A percentile compares a stretch with the other conserved stretches of the same genome.
These are phyloP conservation scores for Megamerina dolium DNA, from an alignment of 2,888 invertebrate species.

Conservation along the genomic window DNA sequence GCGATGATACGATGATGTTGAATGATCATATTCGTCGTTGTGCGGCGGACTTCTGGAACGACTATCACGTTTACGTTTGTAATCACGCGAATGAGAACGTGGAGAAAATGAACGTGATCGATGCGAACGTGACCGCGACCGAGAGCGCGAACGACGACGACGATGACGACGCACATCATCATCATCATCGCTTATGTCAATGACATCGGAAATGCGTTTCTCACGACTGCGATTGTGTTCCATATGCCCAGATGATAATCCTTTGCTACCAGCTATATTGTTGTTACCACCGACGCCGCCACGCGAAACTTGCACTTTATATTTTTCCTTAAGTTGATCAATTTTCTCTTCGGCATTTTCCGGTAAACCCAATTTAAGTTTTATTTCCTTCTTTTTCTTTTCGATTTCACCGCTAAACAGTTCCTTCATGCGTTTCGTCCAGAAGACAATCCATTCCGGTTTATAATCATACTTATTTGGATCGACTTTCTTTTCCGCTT, in stretches of 20 bases:
- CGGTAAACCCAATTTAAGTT: conserved; percentile 55
- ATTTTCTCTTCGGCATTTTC: conserved; percentile 49
- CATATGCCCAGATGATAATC: no score
- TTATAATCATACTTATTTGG: conserved; percentile 78
- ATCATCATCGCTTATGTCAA: conserved; percentile 47
- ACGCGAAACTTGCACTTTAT: conserved; percentile 34
- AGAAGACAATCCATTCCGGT: conserved; percentile 81
- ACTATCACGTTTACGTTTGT: conserved; percentile 15
- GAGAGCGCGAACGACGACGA: conserved; percentile 16
- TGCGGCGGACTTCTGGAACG: conserved; percentile 17
- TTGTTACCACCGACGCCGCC: conserved; percentile 1
- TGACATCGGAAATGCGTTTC: conserved; percentile 25
- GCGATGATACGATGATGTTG: conserved; percentile 15
- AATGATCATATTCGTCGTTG: conserved; percentile 4
- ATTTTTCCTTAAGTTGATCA: conserved; percentile 43
- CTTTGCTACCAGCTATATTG: neutral
- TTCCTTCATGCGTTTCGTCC: conserved; percentile 77
- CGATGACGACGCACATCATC: conserved; percentile 16
- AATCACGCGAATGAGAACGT: conserved; percentile 13
- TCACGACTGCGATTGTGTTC: neutral
- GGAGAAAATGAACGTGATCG: conserved; percentile 20
- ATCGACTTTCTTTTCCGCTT: conserved; percentile 58
- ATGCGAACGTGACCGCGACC: conserved; percentile 21
- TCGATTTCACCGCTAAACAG: conserved; percentile 66
- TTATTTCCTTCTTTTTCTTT: conserved; percentile 61